Base-by-base conservation (phyloP, 2,797 vertebrate species). In the Spheniscus humboldti region DNA sequence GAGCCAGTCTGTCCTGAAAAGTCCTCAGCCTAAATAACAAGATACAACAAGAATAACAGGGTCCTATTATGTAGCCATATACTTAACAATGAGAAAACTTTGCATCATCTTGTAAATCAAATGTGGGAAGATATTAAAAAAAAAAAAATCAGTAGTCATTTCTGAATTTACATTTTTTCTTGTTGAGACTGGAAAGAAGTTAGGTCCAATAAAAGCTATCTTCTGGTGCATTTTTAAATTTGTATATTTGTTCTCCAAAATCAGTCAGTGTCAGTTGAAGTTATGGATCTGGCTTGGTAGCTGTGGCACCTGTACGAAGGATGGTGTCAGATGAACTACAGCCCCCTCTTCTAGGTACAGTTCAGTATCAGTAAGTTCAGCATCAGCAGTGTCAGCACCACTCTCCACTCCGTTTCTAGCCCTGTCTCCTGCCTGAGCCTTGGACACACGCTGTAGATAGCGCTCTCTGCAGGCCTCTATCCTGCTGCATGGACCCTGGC, bases 371-470 rank as follows among this genome's bases (percentile, higher is more conserved):
- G 28, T n/a, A 41, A 60, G 30, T 45, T 66, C 69, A 39, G 4
- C 20, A 33, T 20, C 37, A 47, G 41, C 48, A n/a, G 28, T 6
- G 10, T 17, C 56, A 50, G 28, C 19, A 30, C 22, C 24, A 33
- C 31, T 56, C 22, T 35, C 25, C 20, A 7, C 17, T 41, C 56
- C 14, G 3, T 25, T 45, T 56, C 71, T 14, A 48, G 27, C 33
- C 13, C 28, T 50, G 57, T 9, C n/a, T 63, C n/a, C 16, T 47
- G 19, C 35, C 6, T 12, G 22, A 35, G 10, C 17, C 16, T 33
- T 57, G 50, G 15, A 18, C 3, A 4, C 31, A 14, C 1, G 1
- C 9, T 8, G 9, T n/a, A 18, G 17, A 16, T 24, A 31, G 13
- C 9, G 18, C 20, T 41, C 18, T 59, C 45, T 45, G 20, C 9